phyloP scores from a whole-genome alignment of 2,888 invertebrate genomes.

The Clostera curtula region DNA sequence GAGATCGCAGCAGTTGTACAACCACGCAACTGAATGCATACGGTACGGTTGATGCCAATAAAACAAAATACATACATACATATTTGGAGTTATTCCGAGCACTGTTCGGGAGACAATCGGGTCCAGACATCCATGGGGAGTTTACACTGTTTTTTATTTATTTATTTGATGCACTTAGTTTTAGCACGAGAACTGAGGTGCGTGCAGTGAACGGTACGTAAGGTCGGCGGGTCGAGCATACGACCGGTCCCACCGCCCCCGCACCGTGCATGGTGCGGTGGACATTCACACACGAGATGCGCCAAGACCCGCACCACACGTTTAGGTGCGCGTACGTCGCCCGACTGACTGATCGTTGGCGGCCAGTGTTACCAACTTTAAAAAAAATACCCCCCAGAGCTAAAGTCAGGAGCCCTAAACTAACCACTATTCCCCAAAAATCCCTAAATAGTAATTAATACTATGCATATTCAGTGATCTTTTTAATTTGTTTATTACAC shows the following conservation, averaged over 20 bases:
- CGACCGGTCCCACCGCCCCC: constrained; percentile 62
- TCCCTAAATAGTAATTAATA: too few species aligned
- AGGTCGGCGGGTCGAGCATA: constrained; percentile 71
- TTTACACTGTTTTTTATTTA: constrained; percentile 24
- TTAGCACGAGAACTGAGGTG: constrained; percentile 43
- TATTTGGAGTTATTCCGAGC: constrained; percentile 27
- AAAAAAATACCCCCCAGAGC: too few species aligned
- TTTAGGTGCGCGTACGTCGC: constrained; percentile 26
- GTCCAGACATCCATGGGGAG: constrained; percentile 27
- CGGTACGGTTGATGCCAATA: too few species aligned
- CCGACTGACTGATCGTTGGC: constrained; percentile 16
- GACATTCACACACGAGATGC: constrained; percentile 34
- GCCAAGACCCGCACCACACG: too few species aligned
- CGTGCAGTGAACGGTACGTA: constrained; percentile 69
- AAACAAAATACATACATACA: constrained; percentile 35
- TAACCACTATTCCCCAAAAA: too few species aligned
- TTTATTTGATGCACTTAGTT: constrained; percentile 49
- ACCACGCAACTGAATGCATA: too few species aligned
- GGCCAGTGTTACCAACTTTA: constrained; percentile 2
- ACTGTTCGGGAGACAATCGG: constrained; percentile 26
- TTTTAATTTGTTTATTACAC: too few species aligned
- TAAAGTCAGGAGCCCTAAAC: too few species aligned
- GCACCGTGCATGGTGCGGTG: constrained; percentile 48
- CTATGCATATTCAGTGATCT: too few species aligned
- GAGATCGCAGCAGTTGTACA: too few species aligned